Conservation (phyloP, 2,888 invertebrate genomes). For the Notodonta dromedarius region DNA sequence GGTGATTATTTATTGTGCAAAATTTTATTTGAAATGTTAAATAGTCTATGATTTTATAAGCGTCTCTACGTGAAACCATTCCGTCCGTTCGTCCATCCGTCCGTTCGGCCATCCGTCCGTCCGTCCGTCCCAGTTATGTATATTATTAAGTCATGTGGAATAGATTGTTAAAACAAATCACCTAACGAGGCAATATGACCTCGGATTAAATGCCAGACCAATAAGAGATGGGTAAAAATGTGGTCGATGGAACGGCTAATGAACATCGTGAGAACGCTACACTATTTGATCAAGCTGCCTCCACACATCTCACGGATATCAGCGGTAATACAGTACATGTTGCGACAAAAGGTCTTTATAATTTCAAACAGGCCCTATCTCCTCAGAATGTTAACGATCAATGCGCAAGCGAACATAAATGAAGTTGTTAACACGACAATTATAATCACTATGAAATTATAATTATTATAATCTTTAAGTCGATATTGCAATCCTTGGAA, state of each 20-base stretch:
- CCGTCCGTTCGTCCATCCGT: no score
- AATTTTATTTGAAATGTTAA: no score
- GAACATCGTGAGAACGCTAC: conserved; percentile 35
- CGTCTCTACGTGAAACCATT: no score
- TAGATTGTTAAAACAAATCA: background rate
- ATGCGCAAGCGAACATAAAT: background rate
- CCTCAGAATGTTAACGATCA: conserved; percentile 3
- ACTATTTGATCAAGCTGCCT: conserved; percentile 25
- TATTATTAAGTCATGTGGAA: background rate
- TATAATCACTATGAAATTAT: background rate
- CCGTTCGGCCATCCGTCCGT: no score
- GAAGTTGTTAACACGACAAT: background rate
- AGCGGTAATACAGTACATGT: conserved; percentile 13
- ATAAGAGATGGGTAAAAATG: conserved; percentile 27
- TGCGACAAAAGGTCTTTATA: conserved; percentile 30
- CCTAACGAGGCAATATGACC: background rate
- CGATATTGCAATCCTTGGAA: no score
- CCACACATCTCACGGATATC: conserved; percentile 23
- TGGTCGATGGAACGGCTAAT: conserved; percentile 25
- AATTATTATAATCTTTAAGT: background rate
- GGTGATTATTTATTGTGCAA: no score
- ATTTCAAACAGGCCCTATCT: conserved; percentile 7
- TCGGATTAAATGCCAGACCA: conserved; percentile 12
- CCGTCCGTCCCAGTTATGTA: no score
- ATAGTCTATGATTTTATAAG: no score